phyloP scores from a whole-genome alignment of 2,113 vertebrate species.

The Bujurquina vittata region DNA sequence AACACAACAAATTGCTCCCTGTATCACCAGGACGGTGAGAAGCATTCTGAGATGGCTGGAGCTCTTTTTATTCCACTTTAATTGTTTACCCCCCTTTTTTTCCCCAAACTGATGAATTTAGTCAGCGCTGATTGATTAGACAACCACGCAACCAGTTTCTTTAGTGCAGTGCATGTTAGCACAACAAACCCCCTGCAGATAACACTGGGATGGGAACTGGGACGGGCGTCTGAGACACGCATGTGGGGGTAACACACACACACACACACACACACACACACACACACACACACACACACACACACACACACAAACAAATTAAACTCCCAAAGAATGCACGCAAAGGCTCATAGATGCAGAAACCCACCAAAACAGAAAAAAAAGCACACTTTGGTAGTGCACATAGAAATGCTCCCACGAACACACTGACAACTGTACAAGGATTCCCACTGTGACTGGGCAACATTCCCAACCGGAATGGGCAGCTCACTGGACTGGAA shows the following conservation, averaged over 20 bases:
- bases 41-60: conserved; percentile 25
- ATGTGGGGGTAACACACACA: neutral
- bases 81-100: neutral
- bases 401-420: conserved; percentile 14
- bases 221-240: conserved; percentile 68
- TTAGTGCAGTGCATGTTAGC: conserved; percentile 36
- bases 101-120: conserved; percentile 27
- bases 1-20: conserved; percentile 53
- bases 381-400: neutral
- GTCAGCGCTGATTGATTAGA: conserved; percentile 25
- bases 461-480: conserved; percentile 79
- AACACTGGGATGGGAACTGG: conserved; percentile 76
- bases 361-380: conserved; percentile 5
- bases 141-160: conserved; percentile 8
- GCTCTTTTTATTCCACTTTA: conserved; percentile 9
- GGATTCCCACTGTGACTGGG: conserved; percentile 76
- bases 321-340: conserved; percentile 42
- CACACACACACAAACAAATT: conserved; percentile 17
- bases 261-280: neutral
- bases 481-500: conserved; percentile 82
- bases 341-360: conserved; percentile 26
- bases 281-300: neutral
- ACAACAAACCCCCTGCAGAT: conserved; percentile 65
- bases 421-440: conserved; percentile 54
- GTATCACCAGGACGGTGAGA: conserved; percentile 29